These are phyloP conservation scores for Malthinus flaveolus DNA, from an alignment of 2,888 invertebrate species.

Conservation along the genomic window DNA sequence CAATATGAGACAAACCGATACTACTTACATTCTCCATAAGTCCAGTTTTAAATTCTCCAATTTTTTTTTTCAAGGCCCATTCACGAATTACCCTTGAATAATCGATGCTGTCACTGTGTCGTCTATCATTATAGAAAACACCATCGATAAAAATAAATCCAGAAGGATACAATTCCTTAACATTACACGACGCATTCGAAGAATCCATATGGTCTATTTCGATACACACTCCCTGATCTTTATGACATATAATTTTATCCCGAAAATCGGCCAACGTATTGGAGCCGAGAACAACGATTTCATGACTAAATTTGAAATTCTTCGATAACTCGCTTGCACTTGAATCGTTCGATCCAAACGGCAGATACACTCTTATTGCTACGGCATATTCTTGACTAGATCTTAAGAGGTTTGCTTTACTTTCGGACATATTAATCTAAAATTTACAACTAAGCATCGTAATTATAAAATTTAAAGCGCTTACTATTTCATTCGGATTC, in stretches of 20 bases:
- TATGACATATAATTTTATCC: slow-evolving; percentile 74
- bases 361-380: background rate
- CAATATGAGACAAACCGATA: background rate
- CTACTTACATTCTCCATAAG: slow-evolving; percentile 59
- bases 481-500: too few species aligned
- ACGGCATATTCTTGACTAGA: background rate
- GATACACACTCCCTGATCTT: slow-evolving; percentile 65
- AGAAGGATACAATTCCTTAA: slow-evolving; percentile 62
- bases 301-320: slow-evolving; percentile 57
- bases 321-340: slow-evolving; percentile 20
- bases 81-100: slow-evolving; percentile 66
- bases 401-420: too few species aligned
- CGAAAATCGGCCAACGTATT: slow-evolving; percentile 72
- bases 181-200: background rate
- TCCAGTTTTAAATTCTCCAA: slow-evolving; percentile 56
- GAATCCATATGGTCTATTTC: slow-evolving; percentile 58
- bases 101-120: slow-evolving; percentile 62
- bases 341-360: background rate
- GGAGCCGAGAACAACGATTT: slow-evolving; percentile 66
- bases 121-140: slow-evolving; percentile 77
- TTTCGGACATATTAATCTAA: too few species aligned
- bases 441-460: too few species aligned
- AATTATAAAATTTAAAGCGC: too few species aligned
- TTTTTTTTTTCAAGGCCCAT: slow-evolving; percentile 61
- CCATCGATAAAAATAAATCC: slow-evolving; percentile 79